A percentile compares a stretch with the other conserved stretches of the same genome.
Conservation (phyloP, 2,113 vertebrate genomes). For the Myotis yumanensis region DNA sequence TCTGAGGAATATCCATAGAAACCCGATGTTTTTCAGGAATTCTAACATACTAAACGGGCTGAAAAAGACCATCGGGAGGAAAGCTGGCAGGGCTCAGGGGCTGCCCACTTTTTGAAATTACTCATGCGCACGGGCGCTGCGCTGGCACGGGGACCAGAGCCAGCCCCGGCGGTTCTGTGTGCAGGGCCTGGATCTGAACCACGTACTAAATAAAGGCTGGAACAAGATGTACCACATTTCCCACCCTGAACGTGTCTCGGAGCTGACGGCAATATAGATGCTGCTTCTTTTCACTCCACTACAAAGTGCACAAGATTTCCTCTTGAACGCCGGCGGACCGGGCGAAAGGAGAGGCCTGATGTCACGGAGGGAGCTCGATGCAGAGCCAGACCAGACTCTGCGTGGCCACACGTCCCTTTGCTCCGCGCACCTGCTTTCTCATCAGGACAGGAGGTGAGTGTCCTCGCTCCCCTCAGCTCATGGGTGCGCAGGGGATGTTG, state of each 20-base stretch:
- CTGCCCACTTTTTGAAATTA: not conserved
- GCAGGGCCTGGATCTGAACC: constrained; percentile 27
- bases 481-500: not conserved
- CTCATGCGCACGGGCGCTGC: not conserved
- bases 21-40: not conserved
- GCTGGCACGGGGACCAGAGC: not conserved
- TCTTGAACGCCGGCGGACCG: rapidly evolving
- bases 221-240: constrained; percentile 14
- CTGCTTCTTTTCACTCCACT: constrained; percentile 16
- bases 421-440: not conserved
- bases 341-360: not conserved
- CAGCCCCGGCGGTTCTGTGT: not conserved
- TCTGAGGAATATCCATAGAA: not conserved
- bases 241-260: not conserved
- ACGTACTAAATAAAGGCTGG: constrained; percentile 34
- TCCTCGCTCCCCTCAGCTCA: not conserved
- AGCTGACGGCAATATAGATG: not conserved
- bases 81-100: not conserved
- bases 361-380: rapidly evolving
- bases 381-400: not conserved
- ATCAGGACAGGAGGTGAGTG: rapidly evolving
- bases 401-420: not conserved
- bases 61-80: constrained; percentile 32
- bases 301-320: not conserved
- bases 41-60: not conserved